A percentile compares a stretch with the other conserved stretches of the same genome.
phyloP scores from a whole-genome alignment of 1,140 invertebrate species.

The Archegozetes longisetosus region DNA sequence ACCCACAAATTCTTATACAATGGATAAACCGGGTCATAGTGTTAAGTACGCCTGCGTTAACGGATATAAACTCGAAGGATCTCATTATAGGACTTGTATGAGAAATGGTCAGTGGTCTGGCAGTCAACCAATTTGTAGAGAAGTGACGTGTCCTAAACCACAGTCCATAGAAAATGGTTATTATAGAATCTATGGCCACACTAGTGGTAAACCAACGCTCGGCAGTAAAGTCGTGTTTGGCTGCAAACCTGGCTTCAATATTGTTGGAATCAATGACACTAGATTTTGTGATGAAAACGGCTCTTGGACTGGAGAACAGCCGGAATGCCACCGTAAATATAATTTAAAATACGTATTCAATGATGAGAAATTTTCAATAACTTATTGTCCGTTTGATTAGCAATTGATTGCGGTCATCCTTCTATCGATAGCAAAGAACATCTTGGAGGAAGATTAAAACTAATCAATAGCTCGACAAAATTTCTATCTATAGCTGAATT shows the following conservation, averaged over 20 bases:
- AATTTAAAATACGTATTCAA: neutral
- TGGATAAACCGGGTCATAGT: neutral
- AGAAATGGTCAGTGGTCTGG: conserved; percentile 18
- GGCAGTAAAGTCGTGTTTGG: conserved; percentile 2
- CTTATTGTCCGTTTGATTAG: conserved; percentile 9
- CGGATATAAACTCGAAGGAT: conserved; percentile 18
- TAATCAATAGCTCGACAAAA: conserved; percentile 17
- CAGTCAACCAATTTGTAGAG: conserved; percentile 17
- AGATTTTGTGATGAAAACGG: conserved; percentile 5
- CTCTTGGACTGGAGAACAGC: conserved; percentile 11
- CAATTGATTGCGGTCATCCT: conserved; percentile 19
- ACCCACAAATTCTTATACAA: conserved; percentile 16
- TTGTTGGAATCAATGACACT: conserved; percentile 7
- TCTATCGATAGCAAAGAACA: neutral
- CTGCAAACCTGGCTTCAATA: conserved; percentile 6
- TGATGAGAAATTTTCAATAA: neutral
- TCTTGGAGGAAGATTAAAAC: conserved; percentile 11
- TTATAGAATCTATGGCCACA: conserved; percentile 4
- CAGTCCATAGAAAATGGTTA: conserved; percentile 9
- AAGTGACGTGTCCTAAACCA: conserved; percentile 8
- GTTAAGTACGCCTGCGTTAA: conserved; percentile 18
- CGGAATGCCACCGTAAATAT: conserved; percentile 17
- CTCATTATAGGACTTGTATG: conserved; percentile 7
- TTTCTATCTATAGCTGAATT: conserved; percentile 16
- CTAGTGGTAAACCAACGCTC: neutral